These are phyloP conservation scores for Proisotoma minuta DNA, from an alignment of 2,888 invertebrate species.

Conservation along the genomic window DNA sequence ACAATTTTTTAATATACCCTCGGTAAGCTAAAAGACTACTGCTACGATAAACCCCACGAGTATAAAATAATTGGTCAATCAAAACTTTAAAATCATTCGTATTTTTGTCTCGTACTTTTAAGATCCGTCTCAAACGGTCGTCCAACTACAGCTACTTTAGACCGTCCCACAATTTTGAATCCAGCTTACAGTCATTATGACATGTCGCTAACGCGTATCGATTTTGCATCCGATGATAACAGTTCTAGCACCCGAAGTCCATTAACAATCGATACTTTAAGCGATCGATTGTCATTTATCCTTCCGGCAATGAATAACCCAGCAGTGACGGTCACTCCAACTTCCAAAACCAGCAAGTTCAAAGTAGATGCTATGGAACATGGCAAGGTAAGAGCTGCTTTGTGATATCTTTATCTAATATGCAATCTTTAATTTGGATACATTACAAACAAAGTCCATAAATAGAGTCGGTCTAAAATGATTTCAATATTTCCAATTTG, in stretches of 20 bases:
- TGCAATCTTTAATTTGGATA: no score
- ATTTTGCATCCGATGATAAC: conserved; percentile 37
- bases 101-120: not conserved
- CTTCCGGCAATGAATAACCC: conserved; percentile 33
- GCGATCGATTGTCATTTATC: conserved; percentile 22
- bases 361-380: no score
- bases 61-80: no score
- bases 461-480: no score
- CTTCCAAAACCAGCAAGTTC: no score
- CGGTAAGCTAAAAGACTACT: no score
- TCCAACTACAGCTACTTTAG: conserved; percentile 42
- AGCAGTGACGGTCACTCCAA: not conserved
- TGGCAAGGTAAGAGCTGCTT: no score
- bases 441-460: no score
- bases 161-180: conserved; percentile 45
- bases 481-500: no score
- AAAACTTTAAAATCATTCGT: not conserved
- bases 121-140: conserved; percentile 26
- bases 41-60: no score
- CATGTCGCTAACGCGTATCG: conserved; percentile 46
- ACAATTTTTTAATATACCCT: conserved; percentile 20
- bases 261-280: conserved; percentile 3
- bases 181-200: conserved; percentile 45
- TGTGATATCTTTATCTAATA: no score
- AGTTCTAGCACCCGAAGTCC: conserved; percentile 18